phyloP scores from a whole-genome alignment of 2,113 vertebrate species.

The Barbus barbus region DNA sequence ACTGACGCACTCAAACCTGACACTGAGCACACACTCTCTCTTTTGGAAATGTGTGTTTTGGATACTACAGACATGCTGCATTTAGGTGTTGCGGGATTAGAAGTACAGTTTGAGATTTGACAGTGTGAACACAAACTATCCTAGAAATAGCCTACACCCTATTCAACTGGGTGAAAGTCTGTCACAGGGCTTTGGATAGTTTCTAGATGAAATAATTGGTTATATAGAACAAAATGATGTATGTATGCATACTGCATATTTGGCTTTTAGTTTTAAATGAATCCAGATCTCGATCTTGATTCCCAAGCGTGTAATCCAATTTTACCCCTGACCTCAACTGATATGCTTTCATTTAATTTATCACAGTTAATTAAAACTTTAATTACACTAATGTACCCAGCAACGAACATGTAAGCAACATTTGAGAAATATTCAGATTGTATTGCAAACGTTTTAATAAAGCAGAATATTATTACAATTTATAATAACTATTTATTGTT shows the following conservation, averaged over 20 bases:
- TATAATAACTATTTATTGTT: not conserved
- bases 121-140: not conserved
- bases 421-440: conserved; percentile 8
- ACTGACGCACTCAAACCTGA: conserved; percentile 53
- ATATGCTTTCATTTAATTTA: conserved; percentile 16
- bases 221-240: not conserved
- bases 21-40: not conserved
- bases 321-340: conserved; percentile 19
- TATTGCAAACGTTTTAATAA: too few relatives aligned
- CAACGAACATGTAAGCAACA: not conserved
- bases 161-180: not conserved
- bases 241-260: not conserved
- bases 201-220: too few relatives aligned
- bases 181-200: too few relatives aligned
- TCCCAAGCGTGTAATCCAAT: not conserved
- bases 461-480: too few relatives aligned
- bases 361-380: not conserved
- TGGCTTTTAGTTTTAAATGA: not conserved
- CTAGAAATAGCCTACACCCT: not conserved
- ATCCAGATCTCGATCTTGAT: not conserved
- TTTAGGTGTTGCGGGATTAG: not conserved
- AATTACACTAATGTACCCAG: not conserved
- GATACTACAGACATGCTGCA: too few relatives aligned
- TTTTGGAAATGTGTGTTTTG: not conserved
- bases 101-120: not conserved